Evolutionary conservation across 1,140 invertebrate genomes (phyloP), one percentile per base, ranked within the genome.

Genomic region (Drosophila pruinosa): DNA sequence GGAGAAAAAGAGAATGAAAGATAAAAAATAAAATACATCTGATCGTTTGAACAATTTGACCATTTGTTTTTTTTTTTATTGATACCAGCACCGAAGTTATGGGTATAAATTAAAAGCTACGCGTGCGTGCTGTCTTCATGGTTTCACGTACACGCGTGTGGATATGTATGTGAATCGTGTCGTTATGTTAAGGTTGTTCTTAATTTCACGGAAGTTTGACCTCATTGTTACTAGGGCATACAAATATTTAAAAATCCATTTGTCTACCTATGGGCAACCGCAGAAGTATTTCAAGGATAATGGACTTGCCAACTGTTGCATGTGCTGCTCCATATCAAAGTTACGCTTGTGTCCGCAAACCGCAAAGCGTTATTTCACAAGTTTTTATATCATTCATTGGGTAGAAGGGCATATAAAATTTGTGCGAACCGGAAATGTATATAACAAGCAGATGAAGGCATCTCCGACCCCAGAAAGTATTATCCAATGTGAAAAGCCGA

Each of bases 231-330:
- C 48, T 85, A 78, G 54, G 80, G 75, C 73, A 61, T 19, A n/a
- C 28, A 28, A 45, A 63, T 77, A 79, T 86, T 85, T 85, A 85
- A 86, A 86, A 86, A 77, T 77, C 77, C 76, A 85, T 85, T 85
- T 85, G 75, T 62, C 43, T 62, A 34, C 36, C 15, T 41, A 41
- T 31, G 14, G 45, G 15, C 15, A 50, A 75, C 72, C 69, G 69
- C 69, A 73, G 45, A 10, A 45, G 19, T 38, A 22, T 34, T 72
- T 63, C 28, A 67, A 67, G 50, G 54, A 70, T 75, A 73, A 45
- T 65, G 21, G 4, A 12, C 76, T 31, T 47, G 52, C 75, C 72
- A 86, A 85, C 68, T 82, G 41, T 43, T 28, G 14, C 54, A 17
- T 24, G 36, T 48, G 39, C 12, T 38, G 31, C 28, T 48, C 59